Evolutionary conservation across 2,797 vertebrate species (phyloP), one percentile per base, ranked within the genome.

Genomic region (Cyprinodon diabolis): DNA sequence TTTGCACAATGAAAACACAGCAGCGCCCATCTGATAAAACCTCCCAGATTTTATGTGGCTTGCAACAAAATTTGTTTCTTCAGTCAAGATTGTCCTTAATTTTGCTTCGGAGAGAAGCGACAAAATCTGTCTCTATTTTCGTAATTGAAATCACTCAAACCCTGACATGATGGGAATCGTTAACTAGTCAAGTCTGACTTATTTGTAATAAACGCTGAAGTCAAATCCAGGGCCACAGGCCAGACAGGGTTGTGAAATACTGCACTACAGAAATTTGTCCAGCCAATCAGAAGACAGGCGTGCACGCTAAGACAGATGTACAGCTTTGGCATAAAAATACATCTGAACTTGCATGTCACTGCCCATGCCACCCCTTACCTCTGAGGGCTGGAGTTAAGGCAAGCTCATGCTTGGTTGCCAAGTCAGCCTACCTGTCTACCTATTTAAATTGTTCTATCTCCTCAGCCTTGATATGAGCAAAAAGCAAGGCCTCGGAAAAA

Each of bases 371-470:
- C 57, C 17, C 69, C 48, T 58, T 66, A 65, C 75, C 77, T 75
- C 72, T 37, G 1, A 80, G 67, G 79, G 71, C 73, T 74, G 23
- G 65, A 7, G 66, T 80, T 66, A 35, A 37, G 30, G 68, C 30
- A 62, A 57, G 54, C 71, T 52, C 71, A 5, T 30, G 77, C 4
- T 30, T 67, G 30, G 19, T 66, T 19, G 68, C 19, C 3, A 82
- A 66, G 88, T 86, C 85, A 76, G 77, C 71, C 78, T 68, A 82
- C 84, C 79, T 84, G 62, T 86, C 83, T 82, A 77, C 70, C 90
- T 87, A 87, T 90, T 93, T 94, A 94, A 94, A 94, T 94, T 93
- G 93, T 94, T 93, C 82, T 91, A 89, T 93, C 92, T 94, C 83
- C 86, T 84, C 81, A 68, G 87, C 83, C 90, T 92, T 94, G 92